phyloP scores from a whole-genome alignment of 2,888 invertebrate species.

The Actias luna region DNA sequence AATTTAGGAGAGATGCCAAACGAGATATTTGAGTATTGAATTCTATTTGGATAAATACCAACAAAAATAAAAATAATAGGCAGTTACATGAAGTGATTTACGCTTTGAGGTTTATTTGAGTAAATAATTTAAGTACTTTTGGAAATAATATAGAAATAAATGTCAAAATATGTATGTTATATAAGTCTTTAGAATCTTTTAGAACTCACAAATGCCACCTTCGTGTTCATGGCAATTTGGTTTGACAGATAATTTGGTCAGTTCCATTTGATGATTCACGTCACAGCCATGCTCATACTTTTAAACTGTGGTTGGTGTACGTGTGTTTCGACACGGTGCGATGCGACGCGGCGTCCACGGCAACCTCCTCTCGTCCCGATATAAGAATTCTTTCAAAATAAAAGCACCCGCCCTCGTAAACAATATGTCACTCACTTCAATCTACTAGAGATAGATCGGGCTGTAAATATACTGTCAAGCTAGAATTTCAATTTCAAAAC shows the following conservation, averaged over 20 bases:
- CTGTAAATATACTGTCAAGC: slow-evolving; percentile 23
- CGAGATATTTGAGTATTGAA: slow-evolving; percentile 3
- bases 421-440: slow-evolving; percentile 54
- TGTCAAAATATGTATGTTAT: not conserved
- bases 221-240: not conserved
- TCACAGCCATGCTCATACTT: slow-evolving; percentile 26
- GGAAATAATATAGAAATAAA: not conserved
- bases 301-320: slow-evolving; percentile 35
- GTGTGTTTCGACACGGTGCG: slow-evolving; percentile 51
- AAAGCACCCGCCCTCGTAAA: slow-evolving; percentile 50
- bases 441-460: slow-evolving; percentile 29
- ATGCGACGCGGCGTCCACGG: slow-evolving; percentile 44
- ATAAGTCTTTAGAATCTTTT: not conserved
- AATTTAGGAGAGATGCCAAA: slow-evolving; percentile 15
- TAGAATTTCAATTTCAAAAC: not conserved
- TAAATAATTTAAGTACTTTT: not conserved
- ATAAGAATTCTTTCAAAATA: slow-evolving; percentile 53
- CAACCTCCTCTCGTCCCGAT: slow-evolving; percentile 41
- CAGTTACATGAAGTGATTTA: slow-evolving; percentile 14
- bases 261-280: slow-evolving; percentile 39
- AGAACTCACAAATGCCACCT: not conserved
- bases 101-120: not conserved
- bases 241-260: slow-evolving; percentile 18
- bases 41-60: slow-evolving; percentile 19
- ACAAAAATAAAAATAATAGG: slow-evolving; percentile 14